Percentiles rank a stretch among this genome's conserved stretches.
These are phyloP conservation scores for Condylura cristata DNA, from an alignment of 2,113 vertebrate species.

Conservation along the genomic window DNA sequence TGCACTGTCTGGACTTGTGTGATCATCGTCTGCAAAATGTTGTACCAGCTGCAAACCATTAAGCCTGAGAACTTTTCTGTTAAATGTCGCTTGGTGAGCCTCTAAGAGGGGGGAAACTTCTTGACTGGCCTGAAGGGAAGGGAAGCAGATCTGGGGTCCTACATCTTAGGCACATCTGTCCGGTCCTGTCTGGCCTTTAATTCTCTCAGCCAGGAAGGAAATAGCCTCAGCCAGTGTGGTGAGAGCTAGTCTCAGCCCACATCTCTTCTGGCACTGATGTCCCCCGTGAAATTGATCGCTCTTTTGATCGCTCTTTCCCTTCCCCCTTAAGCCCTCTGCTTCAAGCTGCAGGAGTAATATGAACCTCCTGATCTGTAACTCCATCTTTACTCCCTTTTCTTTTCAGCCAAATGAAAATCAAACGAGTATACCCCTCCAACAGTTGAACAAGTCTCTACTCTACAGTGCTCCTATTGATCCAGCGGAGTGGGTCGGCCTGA, in stretches of 20 bases:
- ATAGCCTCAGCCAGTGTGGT: background rate
- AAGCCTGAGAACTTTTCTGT: constrained; percentile 88
- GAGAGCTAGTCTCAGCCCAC: too few species aligned
- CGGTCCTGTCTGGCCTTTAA: background rate
- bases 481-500: constrained; percentile 95
- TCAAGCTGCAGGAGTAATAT: background rate
- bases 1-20: constrained; percentile 98
- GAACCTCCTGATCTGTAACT: background rate
- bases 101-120: background rate
- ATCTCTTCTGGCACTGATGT: background rate
- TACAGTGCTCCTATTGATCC: constrained; percentile 91
- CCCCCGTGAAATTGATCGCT: background rate
- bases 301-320: background rate
- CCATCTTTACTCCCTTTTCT: background rate
- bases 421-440: constrained; percentile 82
- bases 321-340: background rate
- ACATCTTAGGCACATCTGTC: fast-evolving
- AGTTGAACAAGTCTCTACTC: constrained; percentile 88
- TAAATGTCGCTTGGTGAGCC: constrained; percentile 92
- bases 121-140: background rate
- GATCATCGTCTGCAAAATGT: constrained; percentile 98
- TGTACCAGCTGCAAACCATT: constrained; percentile 96
- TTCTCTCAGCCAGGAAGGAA: background rate
- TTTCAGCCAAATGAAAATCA: constrained; percentile 88
- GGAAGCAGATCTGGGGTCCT: background rate